Evolutionary conservation across 2,797 vertebrate genomes (phyloP), one percentile per base, ranked within the genome.

Genomic region (Myiothlypis chrysogaster): DNA sequence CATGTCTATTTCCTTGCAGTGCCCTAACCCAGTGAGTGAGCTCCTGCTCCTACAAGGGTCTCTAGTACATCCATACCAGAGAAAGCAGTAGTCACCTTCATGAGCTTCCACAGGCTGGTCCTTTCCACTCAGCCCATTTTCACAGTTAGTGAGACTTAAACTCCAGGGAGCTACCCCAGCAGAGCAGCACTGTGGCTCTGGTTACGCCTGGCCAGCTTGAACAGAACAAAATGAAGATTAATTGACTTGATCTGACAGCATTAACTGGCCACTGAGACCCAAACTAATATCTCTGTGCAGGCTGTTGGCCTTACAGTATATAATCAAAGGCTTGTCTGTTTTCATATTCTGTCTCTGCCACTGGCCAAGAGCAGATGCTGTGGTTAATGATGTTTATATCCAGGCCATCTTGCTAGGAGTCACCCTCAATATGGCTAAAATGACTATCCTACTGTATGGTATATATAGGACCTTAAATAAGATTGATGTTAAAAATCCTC

Each of bases 301-400:
- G 34, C n/a, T 4, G 1, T 47, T 63, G 55, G 52, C 41, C 75
- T 87, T 70, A 39, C 15, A 73, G 22, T 20, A 37, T 23, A 35
- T 77, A 91, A 87, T 73, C 44, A 85, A 93, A 93, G 53, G 28
- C 49, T 64, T 44, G 41, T 93, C 49, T 77, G 76, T 85, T 83
- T 83, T 83, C 71, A 46, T 52, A 39, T 37, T 44, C 63, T 85
- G 35, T 32, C 47, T 61, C 52, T 80, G 87, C 30, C 59, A 70
- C 35, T 4, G 2, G 63, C 37, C 64, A 80, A 69, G 60, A 85
- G 68, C 76, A 87, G 79, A 77, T 91, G 71, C 56, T 87, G 83
- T 83, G 60, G 81, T 28, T 95, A 66, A 83, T 34, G 41, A 69
- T 70, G 71, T 87, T 91, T 72, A 34, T 79, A 66, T 15, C 18